Percentiles rank a stretch among this genome's conserved stretches.
phyloP scores from a whole-genome alignment of 35 echinoderm and acorn worm species.

The Apostichopus japonicus region DNA sequence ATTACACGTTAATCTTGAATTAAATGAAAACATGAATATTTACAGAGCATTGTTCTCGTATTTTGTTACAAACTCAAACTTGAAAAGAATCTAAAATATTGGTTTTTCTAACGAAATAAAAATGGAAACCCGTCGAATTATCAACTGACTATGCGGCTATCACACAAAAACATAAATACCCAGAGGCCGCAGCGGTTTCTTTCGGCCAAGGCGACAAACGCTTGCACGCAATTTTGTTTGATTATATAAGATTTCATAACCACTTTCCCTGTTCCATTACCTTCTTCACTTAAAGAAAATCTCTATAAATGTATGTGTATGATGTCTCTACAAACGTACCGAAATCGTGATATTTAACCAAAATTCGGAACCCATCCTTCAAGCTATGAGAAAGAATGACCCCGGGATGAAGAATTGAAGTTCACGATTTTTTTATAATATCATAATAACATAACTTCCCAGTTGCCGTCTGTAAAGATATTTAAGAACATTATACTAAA shows the following conservation, averaged over 20 bases:
- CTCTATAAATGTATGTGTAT: background rate
- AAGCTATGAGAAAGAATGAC: slow-evolving; percentile 7
- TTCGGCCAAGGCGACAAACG: background rate
- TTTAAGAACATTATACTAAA: too few species aligned
- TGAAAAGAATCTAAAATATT: too few species aligned
- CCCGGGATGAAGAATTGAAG: background rate
- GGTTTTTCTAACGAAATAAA: too few species aligned
- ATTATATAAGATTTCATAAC: background rate
- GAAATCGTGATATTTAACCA: slow-evolving; percentile 49
- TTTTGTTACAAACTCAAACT: too few species aligned
- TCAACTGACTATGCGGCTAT: background rate
- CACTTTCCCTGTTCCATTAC: background rate
- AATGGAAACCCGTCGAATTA: too few species aligned
- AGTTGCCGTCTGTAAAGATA: too few species aligned
- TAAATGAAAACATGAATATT: too few species aligned
- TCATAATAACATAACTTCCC: too few species aligned
- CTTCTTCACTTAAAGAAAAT: background rate
- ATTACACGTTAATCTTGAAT: too few species aligned
- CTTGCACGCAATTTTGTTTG: slow-evolving; percentile 7
- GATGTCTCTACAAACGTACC: slow-evolving; percentile 2
- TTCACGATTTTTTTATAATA: background rate
- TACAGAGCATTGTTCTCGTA: too few species aligned
- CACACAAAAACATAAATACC: background rate
- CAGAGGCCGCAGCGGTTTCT: background rate
- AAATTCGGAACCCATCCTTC: background rate